Base-by-base conservation (phyloP, 2,797 vertebrate species). In the Paratrypauchen microcephalus region DNA sequence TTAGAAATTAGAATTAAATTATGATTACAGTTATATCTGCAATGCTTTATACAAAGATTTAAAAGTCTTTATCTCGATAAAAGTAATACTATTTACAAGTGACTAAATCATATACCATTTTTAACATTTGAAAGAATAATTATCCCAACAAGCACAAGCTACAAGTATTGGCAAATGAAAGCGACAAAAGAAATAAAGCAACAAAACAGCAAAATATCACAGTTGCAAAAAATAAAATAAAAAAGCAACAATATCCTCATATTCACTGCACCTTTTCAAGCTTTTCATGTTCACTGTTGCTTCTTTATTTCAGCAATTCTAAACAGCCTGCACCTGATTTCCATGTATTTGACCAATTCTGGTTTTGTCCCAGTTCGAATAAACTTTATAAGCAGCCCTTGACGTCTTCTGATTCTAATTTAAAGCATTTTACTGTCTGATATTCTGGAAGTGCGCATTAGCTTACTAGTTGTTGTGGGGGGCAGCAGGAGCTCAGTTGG, bases 71-170 rank as follows among this genome's bases (percentile, higher is more conserved):
- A 57, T 57, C 15, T 57, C 23, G 1, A 9, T 36, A 57, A 28
- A 58, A 28, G 26, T 30, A 30, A 6, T 15, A 26, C 56, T 58
- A 58, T 58, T 58, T 58, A 58, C 56, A 58, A 58, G 24, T 56
- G 5, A 26, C 15, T 23, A 55, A 55, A 23, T 23, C 21, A 24
- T 23, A 23, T 1, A 55, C 52, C 12, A 23, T 55, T 55, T 55
- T 11, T 12, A 55, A 24, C 6, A 13, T 15, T n/a, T 23, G 1
- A 4, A 45, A 62, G 11, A 13, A 23, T 41, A 12, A 21, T 47
- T 26, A 64, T 64, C 60, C 41, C 39, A 64, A 64, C 41, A 18
- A 47, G 39, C 21, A 26, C 6, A 26, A 41, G 47, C 59, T 45
- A 48, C 7, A 47, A 48, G 23, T 21, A 15, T 41, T 11, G 45